These are phyloP conservation scores for Cydia fagiglandana DNA, from an alignment of 1,140 invertebrate genomes.

Conservation along the genomic window DNA sequence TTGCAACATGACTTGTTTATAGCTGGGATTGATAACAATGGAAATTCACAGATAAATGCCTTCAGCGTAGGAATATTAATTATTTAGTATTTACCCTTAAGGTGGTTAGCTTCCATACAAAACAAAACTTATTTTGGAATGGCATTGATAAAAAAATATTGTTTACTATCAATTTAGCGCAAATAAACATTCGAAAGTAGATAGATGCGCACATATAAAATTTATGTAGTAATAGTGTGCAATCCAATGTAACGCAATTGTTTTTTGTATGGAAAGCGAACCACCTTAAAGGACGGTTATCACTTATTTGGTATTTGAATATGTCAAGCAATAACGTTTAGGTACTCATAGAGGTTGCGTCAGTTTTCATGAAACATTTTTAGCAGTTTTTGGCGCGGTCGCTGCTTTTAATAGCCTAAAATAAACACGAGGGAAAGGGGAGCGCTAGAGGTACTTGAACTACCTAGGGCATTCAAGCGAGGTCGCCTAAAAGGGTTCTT, in stretches of 20 bases:
- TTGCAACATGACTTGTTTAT: slow-evolving; percentile 18
- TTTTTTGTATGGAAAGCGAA: too few relatives aligned
- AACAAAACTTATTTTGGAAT: too few relatives aligned
- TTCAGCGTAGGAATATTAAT: not conserved
- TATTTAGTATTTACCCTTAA: not conserved
- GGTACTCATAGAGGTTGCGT: not conserved
- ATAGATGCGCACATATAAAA: too few relatives aligned
- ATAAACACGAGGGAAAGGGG: slow-evolving; percentile 28
- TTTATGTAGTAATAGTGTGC: too few relatives aligned
- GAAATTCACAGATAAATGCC: slow-evolving; percentile 1
- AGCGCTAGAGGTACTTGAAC: slow-evolving; percentile 14
- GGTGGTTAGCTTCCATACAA: too few relatives aligned
- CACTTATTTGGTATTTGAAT: not conserved
- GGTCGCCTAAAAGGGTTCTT: slow-evolving; percentile 5
- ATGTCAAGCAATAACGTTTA: not conserved
- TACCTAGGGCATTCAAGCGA: slow-evolving; percentile 23
- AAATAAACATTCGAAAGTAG: too few relatives aligned
- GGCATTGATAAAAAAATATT: too few relatives aligned
- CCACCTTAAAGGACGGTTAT: not conserved
- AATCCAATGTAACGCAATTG: too few relatives aligned
- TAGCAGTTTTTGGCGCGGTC: slow-evolving; percentile 5
- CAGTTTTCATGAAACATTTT: slow-evolving; percentile 5
- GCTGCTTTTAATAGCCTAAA: slow-evolving; percentile 19
- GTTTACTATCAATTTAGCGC: too few relatives aligned
- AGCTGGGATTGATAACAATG: slow-evolving; percentile 16